These are phyloP conservation scores for Adelphocoris suturalis DNA, from an alignment of 2,888 invertebrate species.

Conservation along the genomic window DNA sequence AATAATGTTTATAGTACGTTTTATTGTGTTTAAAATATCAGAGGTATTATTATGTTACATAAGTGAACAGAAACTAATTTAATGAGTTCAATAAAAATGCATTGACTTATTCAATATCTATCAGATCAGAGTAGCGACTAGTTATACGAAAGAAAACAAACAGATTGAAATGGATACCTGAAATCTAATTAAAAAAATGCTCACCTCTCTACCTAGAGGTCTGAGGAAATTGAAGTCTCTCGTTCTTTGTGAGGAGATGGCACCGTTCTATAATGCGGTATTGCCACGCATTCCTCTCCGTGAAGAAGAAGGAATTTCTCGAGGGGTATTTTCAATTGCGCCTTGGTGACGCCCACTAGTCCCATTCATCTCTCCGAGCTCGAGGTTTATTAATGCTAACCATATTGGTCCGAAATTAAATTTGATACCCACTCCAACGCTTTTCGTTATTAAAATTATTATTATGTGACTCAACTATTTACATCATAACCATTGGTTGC, in stretches of 20 bases:
- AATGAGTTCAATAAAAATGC: too few species aligned
- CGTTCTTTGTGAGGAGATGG: conserved; percentile 2
- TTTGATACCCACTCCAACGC: background rate
- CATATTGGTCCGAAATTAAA: background rate
- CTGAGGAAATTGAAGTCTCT: conserved; percentile 5
- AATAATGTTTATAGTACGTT: too few species aligned
- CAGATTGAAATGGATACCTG: background rate
- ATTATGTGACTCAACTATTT: too few species aligned
- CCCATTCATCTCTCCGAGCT: background rate
- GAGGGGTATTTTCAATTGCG: background rate
- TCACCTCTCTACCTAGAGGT: background rate
- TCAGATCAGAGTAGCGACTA: too few species aligned
- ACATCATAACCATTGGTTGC: too few species aligned
- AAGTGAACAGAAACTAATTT: too few species aligned
- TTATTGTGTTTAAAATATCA: too few species aligned
- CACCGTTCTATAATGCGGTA: conserved; percentile 22
- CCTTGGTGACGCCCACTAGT: conserved; percentile 14
- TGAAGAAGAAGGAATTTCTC: conserved; percentile 13
- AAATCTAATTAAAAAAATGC: background rate
- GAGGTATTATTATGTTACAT: too few species aligned
- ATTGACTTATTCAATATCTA: too few species aligned
- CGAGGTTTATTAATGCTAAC: background rate
- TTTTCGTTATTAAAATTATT: too few species aligned
- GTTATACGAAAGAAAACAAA: too few species aligned
- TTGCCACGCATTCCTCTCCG: conserved; percentile 11